Base-by-base conservation (phyloP, 2,888 invertebrate species). In the Seira sanloemensis region DNA sequence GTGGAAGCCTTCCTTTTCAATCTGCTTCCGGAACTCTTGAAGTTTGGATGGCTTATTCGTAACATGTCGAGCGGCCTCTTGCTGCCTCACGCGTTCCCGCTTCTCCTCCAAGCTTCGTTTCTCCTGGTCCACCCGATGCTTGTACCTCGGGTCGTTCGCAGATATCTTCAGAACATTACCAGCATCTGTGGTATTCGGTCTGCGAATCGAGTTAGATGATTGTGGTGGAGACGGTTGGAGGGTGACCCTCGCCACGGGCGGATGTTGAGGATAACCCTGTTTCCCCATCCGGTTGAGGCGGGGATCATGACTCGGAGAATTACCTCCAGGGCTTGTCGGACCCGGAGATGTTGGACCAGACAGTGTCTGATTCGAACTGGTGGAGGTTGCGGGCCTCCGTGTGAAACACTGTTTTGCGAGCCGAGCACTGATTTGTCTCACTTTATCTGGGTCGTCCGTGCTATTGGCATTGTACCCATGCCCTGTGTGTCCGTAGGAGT, bases 1-100 rank as follows among this genome's bases (percentile, higher is more conserved):
- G 71, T 78, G 78, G 19, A 87, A 66, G 1, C 84, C 82, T 69
- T 84, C 84, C 19, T 86, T 87, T 27, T 78, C 86, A 19, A 86
- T 65, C 54, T 87, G 79, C 73, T 86, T 80, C 0, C 82, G 78
- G 7, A 86, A 73, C 46, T 87, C 84, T 65, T 87, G 82, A 5
- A 86, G 37, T 73, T 86, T 82, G 25, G 65, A 74, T 25, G 54
- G 25, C 26, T 82, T 58, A 12, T 74, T 74, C 21, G 23, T 27
- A 67, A 58, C 54, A 23, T 24, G 9, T 26, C 24, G 50, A 1
- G n/a, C 26, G n/a, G 21, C 23, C 9, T 74, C 83, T 1, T 26
- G 65, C 2, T 78, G 68, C 2, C 74, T 26, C 12, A 84, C 46
- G 2, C 84, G 74, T 9, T 84, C 84, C 46, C 71, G 73, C 0